phyloP scores from a whole-genome alignment of 2,888 invertebrate species.

The Drosophila barbarae region DNA sequence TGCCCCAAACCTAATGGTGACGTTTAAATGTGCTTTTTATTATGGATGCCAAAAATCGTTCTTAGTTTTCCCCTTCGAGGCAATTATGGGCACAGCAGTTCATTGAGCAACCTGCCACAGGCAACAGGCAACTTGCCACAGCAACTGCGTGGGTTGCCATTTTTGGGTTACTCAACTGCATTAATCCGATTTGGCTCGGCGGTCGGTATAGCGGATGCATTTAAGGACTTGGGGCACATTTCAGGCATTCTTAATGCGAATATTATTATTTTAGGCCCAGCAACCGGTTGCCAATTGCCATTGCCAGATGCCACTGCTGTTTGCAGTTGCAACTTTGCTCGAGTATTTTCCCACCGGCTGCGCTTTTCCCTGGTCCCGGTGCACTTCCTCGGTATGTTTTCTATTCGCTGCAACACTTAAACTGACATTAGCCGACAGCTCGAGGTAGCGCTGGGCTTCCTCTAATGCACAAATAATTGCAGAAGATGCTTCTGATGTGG shows the following conservation, averaged over 20 bases:
- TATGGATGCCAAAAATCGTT: constrained; percentile 20
- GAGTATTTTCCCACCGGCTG: constrained; percentile 59
- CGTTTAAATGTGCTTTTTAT: constrained; percentile 12
- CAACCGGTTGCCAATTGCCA: constrained; percentile 22
- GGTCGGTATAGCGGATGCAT: constrained; percentile 44
- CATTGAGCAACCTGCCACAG: constrained; percentile 42
- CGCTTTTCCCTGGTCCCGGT: constrained; percentile 34
- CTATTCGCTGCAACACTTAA: constrained; percentile 71
- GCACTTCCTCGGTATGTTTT: constrained; percentile 45
- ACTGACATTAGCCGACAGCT: constrained; percentile 68
- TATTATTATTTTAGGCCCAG: constrained; percentile 30
- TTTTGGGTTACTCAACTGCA: constrained; percentile 54
- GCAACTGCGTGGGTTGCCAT: constrained; percentile 59
- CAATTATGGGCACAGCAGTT: constrained; percentile 12
- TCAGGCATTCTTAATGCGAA: constrained; percentile 57
- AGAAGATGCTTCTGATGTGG: constrained; percentile 52
- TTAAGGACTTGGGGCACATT: constrained; percentile 65
- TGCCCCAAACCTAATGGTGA: constrained; percentile 1
- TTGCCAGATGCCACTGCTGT: constrained; percentile 25
- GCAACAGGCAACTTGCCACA: constrained; percentile 8
- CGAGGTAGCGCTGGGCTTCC: constrained; percentile 43
- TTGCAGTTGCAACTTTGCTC: neutral
- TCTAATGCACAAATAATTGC: constrained; percentile 74
- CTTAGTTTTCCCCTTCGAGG: constrained; percentile 7
- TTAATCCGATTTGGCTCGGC: constrained; percentile 19